Evolutionary conservation across 2,113 vertebrate genomes (phyloP).

Genomic region (Xenopus tropicalis): DNA sequence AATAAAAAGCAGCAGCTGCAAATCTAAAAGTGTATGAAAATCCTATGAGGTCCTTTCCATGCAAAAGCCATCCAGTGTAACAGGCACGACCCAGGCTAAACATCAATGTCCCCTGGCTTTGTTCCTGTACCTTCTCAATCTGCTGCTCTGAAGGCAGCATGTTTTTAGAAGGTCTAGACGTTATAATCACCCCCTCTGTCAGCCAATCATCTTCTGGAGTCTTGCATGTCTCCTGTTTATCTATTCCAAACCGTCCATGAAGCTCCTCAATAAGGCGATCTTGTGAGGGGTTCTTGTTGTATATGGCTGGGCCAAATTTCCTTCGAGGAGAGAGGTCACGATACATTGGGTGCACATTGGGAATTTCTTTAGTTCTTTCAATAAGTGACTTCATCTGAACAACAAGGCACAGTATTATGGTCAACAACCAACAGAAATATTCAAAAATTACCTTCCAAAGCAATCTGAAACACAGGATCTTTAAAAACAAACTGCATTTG

Average conservation of each 20-base stretch:
- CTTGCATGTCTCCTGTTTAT: slow-evolving; percentile 66
- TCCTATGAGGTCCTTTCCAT: too few species aligned
- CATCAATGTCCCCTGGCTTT: accelerated
- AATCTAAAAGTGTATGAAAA: too few species aligned
- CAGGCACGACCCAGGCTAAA: not conserved
- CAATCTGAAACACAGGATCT: slow-evolving; percentile 39
- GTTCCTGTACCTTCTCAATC: slow-evolving; percentile 77
- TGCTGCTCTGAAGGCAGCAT: slow-evolving; percentile 63
- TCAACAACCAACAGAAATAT: not conserved
- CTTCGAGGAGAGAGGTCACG: slow-evolving; percentile 81
- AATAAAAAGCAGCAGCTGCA: too few species aligned
- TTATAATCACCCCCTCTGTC: slow-evolving; percentile 79
- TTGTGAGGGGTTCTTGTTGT: slow-evolving; percentile 85
- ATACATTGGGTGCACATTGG: slow-evolving; percentile 91
- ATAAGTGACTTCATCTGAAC: slow-evolving; percentile 91
- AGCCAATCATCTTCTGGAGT: slow-evolving; percentile 80
- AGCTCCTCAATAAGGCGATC: slow-evolving; percentile 87
- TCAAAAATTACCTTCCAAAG: not conserved
- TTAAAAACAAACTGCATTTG: slow-evolving; percentile 8
- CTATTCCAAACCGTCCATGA: slow-evolving; percentile 86
- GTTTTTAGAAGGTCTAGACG: slow-evolving; percentile 74
- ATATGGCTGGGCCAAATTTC: slow-evolving; percentile 81
- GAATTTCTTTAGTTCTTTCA: slow-evolving; percentile 88
- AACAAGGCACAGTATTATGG: slow-evolving; percentile 53
- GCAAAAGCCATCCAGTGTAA: too few species aligned